Conservation (phyloP, 2,888 invertebrate species). For the Yponomeuta evonymella region DNA sequence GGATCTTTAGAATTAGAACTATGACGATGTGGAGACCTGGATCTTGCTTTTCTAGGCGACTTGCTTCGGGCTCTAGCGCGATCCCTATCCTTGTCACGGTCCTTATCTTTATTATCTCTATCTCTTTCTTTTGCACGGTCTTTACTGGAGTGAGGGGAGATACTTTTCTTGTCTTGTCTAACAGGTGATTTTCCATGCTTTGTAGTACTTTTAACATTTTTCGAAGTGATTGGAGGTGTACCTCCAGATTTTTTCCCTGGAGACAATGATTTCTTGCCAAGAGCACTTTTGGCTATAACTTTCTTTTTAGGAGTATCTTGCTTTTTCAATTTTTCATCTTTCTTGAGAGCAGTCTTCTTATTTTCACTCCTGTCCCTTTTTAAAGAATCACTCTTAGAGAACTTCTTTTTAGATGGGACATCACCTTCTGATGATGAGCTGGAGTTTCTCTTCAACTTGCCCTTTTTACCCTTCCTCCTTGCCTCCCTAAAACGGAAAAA, state of each 20-base stretch:
- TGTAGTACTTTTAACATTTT: conserved; percentile 51
- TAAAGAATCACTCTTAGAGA: conserved; percentile 53
- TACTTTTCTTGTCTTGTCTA: conserved; percentile 61
- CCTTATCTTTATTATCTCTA: conserved; percentile 57
- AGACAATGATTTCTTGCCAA: conserved; percentile 68
- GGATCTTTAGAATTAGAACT: conserved; percentile 58
- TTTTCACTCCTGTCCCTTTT: conserved; percentile 62
- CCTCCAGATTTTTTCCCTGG: conserved; percentile 71
- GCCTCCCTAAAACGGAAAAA: conserved; percentile 46
- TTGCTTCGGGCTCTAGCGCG: conserved; percentile 67
- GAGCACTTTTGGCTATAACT: conserved; percentile 44
- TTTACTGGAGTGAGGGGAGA: conserved; percentile 58
- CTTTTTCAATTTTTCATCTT: conserved; percentile 60
- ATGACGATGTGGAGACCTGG: conserved; percentile 61
- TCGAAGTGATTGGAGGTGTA: conserved; percentile 67
- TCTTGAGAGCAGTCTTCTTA: conserved; percentile 62
- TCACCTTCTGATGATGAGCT: conserved; percentile 81
- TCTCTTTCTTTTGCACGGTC: conserved; percentile 71
- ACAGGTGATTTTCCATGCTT: conserved; percentile 68
- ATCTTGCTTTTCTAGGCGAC: conserved; percentile 62
- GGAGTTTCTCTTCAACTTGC: conserved; percentile 76
- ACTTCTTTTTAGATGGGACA: conserved; percentile 71
- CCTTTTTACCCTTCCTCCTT: conserved; percentile 70
- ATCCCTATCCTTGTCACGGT: conserved; percentile 72
- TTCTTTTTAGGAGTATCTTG: conserved; percentile 62